Conservation (phyloP, 1,140 invertebrate species). For the Polypedilum pembai region DNA sequence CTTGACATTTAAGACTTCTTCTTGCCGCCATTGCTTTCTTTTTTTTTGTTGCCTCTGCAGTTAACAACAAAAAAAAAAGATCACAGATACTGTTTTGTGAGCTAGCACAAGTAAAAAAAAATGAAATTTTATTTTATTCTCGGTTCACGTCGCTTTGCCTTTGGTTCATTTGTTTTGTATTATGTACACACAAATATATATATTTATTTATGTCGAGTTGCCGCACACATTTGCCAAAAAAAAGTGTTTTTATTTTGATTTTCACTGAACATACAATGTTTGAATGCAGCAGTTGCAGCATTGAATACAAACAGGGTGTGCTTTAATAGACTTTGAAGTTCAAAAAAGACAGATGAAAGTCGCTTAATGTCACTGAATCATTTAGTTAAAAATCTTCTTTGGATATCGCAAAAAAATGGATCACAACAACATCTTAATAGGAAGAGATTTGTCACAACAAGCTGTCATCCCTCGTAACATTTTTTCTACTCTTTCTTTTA, state of each 20-base stretch:
- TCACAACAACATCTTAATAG: no score
- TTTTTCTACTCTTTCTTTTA: no score
- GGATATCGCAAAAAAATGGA: no score
- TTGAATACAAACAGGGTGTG: background rate
- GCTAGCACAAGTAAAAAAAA: background rate
- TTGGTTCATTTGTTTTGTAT: conserved; percentile 22
- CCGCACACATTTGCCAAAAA: conserved; percentile 2
- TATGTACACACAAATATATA: background rate
- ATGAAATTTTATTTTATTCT: background rate
- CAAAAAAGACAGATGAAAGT: no score
- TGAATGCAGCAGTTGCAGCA: background rate
- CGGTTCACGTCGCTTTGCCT: background rate
- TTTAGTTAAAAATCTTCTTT: no score
- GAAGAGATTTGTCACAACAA: no score
- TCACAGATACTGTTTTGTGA: background rate
- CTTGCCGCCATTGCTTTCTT: no score
- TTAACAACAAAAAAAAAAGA: background rate
- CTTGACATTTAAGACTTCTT: conserved; percentile 23
- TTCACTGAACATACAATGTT: conserved; percentile 1
- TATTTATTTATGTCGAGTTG: background rate
- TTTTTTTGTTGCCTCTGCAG: conserved; percentile 19
- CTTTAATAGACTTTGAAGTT: no score
- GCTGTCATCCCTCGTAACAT: no score
- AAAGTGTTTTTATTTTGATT: background rate
- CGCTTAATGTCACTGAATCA: no score